phyloP scores from a whole-genome alignment of 2,888 invertebrate genomes.

The Liposcelis brunnea region DNA sequence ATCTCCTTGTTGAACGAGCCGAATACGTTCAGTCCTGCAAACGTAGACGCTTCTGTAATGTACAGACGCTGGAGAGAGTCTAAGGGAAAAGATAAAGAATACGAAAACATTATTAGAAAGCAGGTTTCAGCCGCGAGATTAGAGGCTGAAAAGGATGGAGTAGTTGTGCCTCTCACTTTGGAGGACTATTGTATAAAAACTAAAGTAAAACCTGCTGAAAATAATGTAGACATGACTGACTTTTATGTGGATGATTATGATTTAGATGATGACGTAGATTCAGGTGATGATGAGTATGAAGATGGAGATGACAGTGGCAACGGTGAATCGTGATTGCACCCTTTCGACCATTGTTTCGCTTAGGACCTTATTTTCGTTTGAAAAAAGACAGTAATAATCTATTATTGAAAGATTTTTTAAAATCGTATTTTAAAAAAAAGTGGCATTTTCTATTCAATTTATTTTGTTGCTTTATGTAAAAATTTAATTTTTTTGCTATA shows the following conservation, averaged over 20 bases:
- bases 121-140: slow-evolving; percentile 84
- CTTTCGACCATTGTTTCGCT: no score
- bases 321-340: slow-evolving; percentile 63
- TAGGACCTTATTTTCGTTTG: no score
- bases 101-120: slow-evolving; percentile 78
- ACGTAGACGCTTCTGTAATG: slow-evolving; percentile 99
- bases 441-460: no score
- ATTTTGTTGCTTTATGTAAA: no score
- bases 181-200: slow-evolving; percentile 98
- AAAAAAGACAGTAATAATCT: no score
- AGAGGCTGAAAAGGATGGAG: slow-evolving; percentile 93
- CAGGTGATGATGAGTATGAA: slow-evolving; percentile 48
- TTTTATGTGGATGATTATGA: slow-evolving; percentile 94
- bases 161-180: slow-evolving; percentile 88
- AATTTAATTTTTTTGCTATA: no score
- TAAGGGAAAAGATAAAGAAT: slow-evolving; percentile 95
- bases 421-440: no score
- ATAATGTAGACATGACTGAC: slow-evolving; percentile 79
- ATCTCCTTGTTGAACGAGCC: slow-evolving; percentile 98
- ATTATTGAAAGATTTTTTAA: no score
- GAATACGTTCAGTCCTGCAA: slow-evolving; percentile 98
- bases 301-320: slow-evolving; percentile 83
- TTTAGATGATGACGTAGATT: slow-evolving; percentile 45
- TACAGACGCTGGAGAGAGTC: slow-evolving; percentile 97
- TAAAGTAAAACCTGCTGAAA: slow-evolving; percentile 70